A percentile compares a stretch with the other conserved stretches of the same genome.
phyloP scores from a whole-genome alignment of 2,797 vertebrate genomes.

The Hippopotamyrus pictus region DNA sequence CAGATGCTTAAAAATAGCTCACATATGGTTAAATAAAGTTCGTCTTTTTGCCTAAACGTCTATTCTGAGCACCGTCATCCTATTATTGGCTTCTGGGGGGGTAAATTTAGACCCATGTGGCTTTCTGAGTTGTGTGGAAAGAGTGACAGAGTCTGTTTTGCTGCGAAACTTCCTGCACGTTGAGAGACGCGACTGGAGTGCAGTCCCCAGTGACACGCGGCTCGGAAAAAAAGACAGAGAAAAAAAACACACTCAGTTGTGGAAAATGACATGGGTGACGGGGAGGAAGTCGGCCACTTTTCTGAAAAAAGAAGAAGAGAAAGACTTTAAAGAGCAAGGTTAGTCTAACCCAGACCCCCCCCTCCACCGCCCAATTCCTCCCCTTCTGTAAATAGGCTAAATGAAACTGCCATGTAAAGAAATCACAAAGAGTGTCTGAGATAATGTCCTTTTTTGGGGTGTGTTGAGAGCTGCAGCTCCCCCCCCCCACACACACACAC shows the following conservation, averaged over 20 bases:
- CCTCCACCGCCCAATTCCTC: not conserved
- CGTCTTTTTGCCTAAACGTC: conserved; percentile 54
- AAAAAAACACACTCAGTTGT: conserved; percentile 50
- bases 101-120: conserved; percentile 66
- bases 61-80: conserved; percentile 63
- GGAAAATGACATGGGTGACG: conserved; percentile 58
- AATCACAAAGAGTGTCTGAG: conserved; percentile 22
- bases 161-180: conserved; percentile 67
- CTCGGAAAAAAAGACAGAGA: conserved; percentile 41
- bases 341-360: conserved; percentile 40
- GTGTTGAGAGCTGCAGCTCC: not conserved
- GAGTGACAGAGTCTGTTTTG: conserved; percentile 71
- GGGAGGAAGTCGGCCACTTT: conserved; percentile 63
- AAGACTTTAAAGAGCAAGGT: conserved; percentile 10
- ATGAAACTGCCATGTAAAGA: conserved; percentile 32
- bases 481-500: not conserved
- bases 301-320: conserved; percentile 49
- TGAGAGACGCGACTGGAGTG: conserved; percentile 61
- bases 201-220: conserved; percentile 59
- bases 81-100: conserved; percentile 52
- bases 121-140: conserved; percentile 64
- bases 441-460: not conserved
- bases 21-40: conserved; percentile 54
- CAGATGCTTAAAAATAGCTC: conserved; percentile 50
- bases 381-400: conserved; percentile 42